Base-by-base conservation (phyloP, 2,797 vertebrate genomes). In the Artibeus jamaicensis region DNA sequence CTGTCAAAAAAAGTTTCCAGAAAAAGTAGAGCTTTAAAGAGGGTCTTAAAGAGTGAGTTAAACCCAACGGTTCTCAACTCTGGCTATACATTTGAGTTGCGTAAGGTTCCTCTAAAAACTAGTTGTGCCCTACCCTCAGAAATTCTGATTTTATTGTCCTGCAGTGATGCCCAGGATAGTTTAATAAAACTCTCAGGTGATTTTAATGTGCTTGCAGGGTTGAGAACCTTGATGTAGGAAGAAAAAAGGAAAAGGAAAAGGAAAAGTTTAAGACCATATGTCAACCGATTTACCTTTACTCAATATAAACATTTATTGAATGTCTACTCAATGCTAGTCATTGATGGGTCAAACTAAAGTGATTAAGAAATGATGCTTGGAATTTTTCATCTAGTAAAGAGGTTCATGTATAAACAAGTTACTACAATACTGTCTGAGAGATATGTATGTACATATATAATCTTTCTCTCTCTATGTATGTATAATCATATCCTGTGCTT, bases 261-360 rank as follows among this genome's bases (percentile, higher is more conserved):
- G 68, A 90, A 70, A 78, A 77, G 21, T 83, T 57, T 81, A 78
- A 78, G 70, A 90, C 73, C 14, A 22, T 16, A 42, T 55, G 39
- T n/a, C 53, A 76, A 70, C 88, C 29, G 50, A n/a, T 84, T 90
- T 77, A 83, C 29, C 46, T 22, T 92, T 92, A 95, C 70, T 95
- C 48, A 93, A 76, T 90, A 85, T 77, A 97, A 91, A 65, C 15
- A 59, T 74, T 94, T 62, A 90, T 73, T 74, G 50, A 86, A 65
- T 78, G 48, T 57, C 62, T 93, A 9, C 55, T 46, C 16, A 6
- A 79, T 73, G 65, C 34, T 87, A 70, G 42, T 91, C 86, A 93
- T 83, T 90, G 57, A 46, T 83, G 26, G 50, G 22, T 90, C 55
- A 85, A 50, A 81, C 7, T 86, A 50, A 91, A 79, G 91, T 92